phyloP scores from a whole-genome alignment of 2,888 invertebrate genomes.

The Leptothorax acervorum region DNA sequence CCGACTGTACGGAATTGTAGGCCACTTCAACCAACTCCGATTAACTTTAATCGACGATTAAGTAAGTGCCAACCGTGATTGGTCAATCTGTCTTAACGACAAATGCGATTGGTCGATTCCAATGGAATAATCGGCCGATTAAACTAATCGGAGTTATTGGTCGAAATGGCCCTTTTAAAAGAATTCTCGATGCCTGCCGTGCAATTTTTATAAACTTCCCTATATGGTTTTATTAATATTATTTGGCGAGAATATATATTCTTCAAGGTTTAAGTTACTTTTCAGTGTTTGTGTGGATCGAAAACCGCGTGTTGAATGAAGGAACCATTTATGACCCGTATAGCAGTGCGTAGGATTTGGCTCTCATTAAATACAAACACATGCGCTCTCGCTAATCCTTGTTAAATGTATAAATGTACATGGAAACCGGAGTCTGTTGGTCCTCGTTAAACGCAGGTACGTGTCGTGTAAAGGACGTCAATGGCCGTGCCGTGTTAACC shows the following conservation, averaged over 20 bases:
- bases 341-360: not conserved
- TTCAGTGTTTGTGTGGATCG: not conserved
- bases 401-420: not conserved
- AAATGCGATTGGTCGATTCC: too few species aligned
- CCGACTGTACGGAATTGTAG: not conserved
- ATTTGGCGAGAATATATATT: not conserved
- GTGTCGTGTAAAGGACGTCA: conserved; percentile 16
- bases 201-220: not conserved
- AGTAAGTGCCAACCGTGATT: too few species aligned
- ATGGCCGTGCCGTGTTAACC: not conserved
- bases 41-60: too few species aligned
- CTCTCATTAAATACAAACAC: conserved; percentile 10
- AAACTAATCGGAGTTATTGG: too few species aligned
- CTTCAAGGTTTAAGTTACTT: not conserved
- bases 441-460: conserved; percentile 26
- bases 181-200: not conserved
- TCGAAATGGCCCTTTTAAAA: not conserved
- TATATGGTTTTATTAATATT: not conserved
- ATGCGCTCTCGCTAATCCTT: not conserved
- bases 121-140: too few species aligned
- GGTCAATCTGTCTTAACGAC: too few species aligned
- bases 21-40: too few species aligned
- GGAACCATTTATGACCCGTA: not conserved
- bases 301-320: not conserved
- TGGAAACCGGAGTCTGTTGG: not conserved